Conservation (phyloP, 2,888 invertebrate genomes). For the Cerceris ruficornis region DNA sequence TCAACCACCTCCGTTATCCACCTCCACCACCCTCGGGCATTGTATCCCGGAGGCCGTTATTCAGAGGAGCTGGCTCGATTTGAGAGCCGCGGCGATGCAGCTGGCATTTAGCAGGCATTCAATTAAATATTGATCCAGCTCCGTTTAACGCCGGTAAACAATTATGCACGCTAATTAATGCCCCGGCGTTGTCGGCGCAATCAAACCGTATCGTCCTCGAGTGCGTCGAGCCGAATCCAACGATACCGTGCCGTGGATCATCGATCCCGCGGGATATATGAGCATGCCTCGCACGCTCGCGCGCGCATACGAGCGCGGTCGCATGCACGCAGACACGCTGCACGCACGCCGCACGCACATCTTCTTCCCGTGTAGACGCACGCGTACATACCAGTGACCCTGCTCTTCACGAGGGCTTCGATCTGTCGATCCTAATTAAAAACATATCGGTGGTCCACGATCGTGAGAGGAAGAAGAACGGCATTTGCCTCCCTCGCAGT, state of each 20-base stretch:
- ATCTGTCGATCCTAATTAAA: conserved; percentile 54
- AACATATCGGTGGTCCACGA: not conserved
- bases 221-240: conserved; percentile 67
- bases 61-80: conserved; percentile 72
- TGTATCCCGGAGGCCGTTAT: conserved; percentile 67
- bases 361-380: conserved; percentile 4
- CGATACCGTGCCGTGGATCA: conserved; percentile 54
- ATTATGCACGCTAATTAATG: conserved; percentile 81
- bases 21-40: conserved; percentile 45
- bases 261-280: conserved; percentile 47
- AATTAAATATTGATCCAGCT: conserved; percentile 80
- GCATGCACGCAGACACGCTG: not conserved
- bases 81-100: conserved; percentile 73
- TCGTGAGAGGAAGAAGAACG: conserved; percentile 1
- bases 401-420: conserved; percentile 12
- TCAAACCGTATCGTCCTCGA: conserved; percentile 77
- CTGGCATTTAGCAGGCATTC: conserved; percentile 79
- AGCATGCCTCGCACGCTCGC: conserved; percentile 20
- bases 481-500: not conserved
- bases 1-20: not conserved
- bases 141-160: conserved; percentile 79
- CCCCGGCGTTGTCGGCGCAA: conserved; percentile 75
- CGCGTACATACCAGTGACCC: conserved; percentile 2
- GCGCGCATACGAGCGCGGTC: not conserved
- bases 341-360: not conserved